phyloP scores from a whole-genome alignment of 2,888 invertebrate species.

The Hypomecis atomaria region DNA sequence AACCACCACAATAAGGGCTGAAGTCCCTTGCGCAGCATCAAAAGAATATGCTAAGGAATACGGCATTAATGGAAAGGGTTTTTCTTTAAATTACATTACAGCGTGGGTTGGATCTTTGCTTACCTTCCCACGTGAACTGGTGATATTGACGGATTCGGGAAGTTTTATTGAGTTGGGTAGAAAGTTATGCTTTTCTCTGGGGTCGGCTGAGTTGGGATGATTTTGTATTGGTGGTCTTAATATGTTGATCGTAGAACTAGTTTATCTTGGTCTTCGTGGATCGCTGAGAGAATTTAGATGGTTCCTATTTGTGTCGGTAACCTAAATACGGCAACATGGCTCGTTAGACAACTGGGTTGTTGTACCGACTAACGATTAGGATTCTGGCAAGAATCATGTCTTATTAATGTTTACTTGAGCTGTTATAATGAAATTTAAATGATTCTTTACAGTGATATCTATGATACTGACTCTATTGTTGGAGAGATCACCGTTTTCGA shows the following conservation, averaged over 20 bases:
- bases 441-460: too few relatives aligned
- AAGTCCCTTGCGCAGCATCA: conserved; percentile 31
- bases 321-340: conserved; percentile 25
- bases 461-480: too few relatives aligned
- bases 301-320: conserved; percentile 15
- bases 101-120: conserved; percentile 34
- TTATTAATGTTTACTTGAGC: not conserved
- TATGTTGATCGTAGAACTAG: conserved; percentile 16
- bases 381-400: not conserved
- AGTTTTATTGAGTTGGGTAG: conserved; percentile 35
- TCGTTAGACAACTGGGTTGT: conserved; percentile 24
- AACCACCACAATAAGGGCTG: conserved; percentile 37
- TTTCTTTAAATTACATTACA: conserved; percentile 42
- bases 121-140: conserved; percentile 23
- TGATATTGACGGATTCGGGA: conserved; percentile 27
- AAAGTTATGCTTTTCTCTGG: conserved; percentile 25
- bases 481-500: too few relatives aligned
- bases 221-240: conserved; percentile 15
- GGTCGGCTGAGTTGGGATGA: conserved; percentile 15
- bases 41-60: conserved; percentile 35
- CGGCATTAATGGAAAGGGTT: conserved; percentile 39
- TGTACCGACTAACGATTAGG: conserved; percentile 7
- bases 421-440: not conserved
- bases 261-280: conserved; percentile 10
- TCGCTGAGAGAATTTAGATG: conserved; percentile 11